Percentiles rank a stretch among this genome's conserved stretches.
phyloP scores from a whole-genome alignment of 2,888 invertebrate genomes.

The Poecilus cupreus region DNA sequence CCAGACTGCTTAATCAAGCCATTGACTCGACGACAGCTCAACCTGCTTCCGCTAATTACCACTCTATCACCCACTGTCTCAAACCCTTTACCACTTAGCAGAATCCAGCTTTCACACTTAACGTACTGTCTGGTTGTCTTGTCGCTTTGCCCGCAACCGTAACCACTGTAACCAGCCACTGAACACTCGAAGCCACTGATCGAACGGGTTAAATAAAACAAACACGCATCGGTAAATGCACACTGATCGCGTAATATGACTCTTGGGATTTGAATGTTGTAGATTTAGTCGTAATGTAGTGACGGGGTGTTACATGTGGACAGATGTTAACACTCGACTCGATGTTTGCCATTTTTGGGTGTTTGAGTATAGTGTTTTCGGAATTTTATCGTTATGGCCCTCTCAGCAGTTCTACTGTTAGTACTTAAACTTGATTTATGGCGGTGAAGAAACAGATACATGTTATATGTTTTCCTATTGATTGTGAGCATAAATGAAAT shows the following conservation, averaged over 20 bases:
- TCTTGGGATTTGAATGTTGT: slow-evolving; percentile 38
- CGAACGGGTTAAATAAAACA: slow-evolving; percentile 54
- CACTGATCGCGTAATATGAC: slow-evolving; percentile 52
- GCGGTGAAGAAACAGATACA: no score
- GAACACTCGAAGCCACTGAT: background rate
- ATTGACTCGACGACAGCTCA: background rate
- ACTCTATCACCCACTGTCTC: background rate
- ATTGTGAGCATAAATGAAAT: no score
- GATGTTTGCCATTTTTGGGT: background rate
- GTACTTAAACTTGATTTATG: no score
- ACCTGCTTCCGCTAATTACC: background rate
- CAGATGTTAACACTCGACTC: background rate
- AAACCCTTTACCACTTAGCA: slow-evolving; percentile 7
- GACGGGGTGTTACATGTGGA: background rate
- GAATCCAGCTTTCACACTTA: background rate
- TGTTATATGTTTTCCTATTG: no score
- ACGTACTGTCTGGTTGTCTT: background rate
- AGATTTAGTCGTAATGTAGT: background rate
- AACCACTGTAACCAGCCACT: background rate
- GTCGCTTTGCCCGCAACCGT: background rate
- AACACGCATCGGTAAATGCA: slow-evolving; percentile 35
- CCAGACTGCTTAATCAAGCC: background rate
- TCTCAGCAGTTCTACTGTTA: no score
- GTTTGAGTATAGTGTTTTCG: no score
- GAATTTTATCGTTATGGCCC: no score